Base-by-base conservation (phyloP, 37 sponge, comb jelly and placozoan genomes). In the Ianthella basta region DNA sequence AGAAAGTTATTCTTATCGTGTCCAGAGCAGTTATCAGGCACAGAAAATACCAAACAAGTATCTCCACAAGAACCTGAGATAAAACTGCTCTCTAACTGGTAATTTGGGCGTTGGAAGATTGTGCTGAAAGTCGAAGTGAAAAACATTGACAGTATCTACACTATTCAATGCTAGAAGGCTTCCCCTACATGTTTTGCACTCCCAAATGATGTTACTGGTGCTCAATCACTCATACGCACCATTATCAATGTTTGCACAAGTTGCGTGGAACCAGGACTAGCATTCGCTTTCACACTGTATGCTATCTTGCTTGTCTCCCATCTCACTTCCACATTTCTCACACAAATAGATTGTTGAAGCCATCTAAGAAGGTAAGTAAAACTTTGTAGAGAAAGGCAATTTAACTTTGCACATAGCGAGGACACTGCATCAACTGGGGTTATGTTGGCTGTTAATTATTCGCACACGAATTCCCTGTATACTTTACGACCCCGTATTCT, bases 231-330 rank as follows among this genome's bases (percentile, higher is more conserved):
- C 55, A 30, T 88, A 88, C 29, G 70, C 55, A 56, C 18, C 73
- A 29, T 81, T 55, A 23, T 59, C 19, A 0, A 89, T 44, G 24
- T 40, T 20, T 10, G 80, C 34, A 29, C 89, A 84, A 15, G 20
- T 41, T 35, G 23, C 15, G 24, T 89, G 88, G 38, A 41, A 83
- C 84, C 84, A 88, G 4, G 14, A 4, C 55, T 53, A 34, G 38
- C 88, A 83, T 8, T 39, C 56, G 15, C 79, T 60, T 13, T 88
- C 88, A 70, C 84, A 83, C 55, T 83, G 77, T n/a, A 88, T 68
- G 37, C 78, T 84, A 6, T 72, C 38, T 25, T 35, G 80, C 30
- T 55, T 57, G 0, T 82, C 80, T 37, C 25, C 2, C 15, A 83
- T 84, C 38, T 83, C 80, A 21, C 56, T 16, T 57, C 57, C 84